Conservation (phyloP, 1,140 invertebrate species). For the Trachelipus rathkii region DNA sequence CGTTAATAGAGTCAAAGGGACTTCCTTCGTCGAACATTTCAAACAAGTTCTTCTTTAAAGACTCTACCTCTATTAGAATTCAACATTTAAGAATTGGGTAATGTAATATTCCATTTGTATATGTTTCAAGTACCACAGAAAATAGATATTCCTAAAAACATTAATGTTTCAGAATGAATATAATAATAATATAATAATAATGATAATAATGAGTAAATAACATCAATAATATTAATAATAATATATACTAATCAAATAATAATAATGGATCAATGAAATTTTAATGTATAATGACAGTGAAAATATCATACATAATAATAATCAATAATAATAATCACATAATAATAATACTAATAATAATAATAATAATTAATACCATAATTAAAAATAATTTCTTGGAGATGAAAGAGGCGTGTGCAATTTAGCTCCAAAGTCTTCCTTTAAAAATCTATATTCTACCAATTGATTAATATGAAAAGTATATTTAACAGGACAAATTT, state of each 20-base stretch:
- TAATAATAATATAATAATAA: neutral
- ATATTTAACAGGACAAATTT: constrained; percentile 81
- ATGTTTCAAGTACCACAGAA: neutral
- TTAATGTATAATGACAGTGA: no score
- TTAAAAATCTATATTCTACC: constrained; percentile 61
- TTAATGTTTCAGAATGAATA: neutral
- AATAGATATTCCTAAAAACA: neutral
- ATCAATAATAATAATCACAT: no score
- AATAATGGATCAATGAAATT: no score
- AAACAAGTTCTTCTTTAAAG: constrained; percentile 29
- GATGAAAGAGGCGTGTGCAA: constrained; percentile 30
- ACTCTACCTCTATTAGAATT: neutral
- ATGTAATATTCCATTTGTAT: neutral
- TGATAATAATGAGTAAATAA: no score
- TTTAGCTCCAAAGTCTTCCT: constrained; percentile 21
- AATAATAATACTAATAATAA: no score
- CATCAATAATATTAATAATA: no score
- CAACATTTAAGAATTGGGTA: neutral
- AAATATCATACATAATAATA: no score
- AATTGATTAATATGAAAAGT: constrained; percentile 81
- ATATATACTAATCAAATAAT: no score
- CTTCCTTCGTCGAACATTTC: constrained; percentile 31
- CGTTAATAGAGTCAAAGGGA: constrained; percentile 74
- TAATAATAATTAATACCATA: constrained; percentile 12
- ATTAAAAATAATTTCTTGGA: no score